These are phyloP conservation scores for Copsychus sechellarum DNA, from an alignment of 2,113 vertebrate genomes.

Conservation along the genomic window DNA sequence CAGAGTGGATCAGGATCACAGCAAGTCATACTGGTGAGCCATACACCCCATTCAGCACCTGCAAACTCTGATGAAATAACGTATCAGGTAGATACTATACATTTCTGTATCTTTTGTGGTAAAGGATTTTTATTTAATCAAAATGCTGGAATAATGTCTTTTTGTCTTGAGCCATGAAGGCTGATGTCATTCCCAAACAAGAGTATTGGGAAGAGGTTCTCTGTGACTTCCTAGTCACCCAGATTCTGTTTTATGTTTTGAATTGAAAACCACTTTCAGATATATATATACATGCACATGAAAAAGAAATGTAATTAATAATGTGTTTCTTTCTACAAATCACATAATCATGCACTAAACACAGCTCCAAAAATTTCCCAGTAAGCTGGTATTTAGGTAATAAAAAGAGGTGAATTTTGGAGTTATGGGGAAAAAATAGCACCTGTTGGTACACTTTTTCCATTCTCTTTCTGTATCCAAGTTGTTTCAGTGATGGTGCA, in stretches of 20 bases:
- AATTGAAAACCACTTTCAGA: not conserved
- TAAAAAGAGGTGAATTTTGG: not conserved
- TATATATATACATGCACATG: not conserved
- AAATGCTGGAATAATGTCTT: not conserved
- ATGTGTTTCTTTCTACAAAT: not conserved
- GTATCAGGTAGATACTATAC: conserved; percentile 66
- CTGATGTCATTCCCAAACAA: not conserved
- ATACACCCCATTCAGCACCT: conserved; percentile 74
- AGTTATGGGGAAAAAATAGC: not conserved
- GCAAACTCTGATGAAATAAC: conserved; percentile 71
- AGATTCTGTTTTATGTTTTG: not conserved
- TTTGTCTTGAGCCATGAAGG: not conserved
- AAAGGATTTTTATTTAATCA: not conserved
- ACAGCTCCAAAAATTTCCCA: not conserved
- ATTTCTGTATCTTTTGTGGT: not conserved
- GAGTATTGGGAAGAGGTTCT: not conserved
- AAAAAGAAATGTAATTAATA: not conserved
- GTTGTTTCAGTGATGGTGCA: not conserved
- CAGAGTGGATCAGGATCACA: conserved; percentile 76
- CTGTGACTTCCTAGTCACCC: not conserved
- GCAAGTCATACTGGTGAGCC: conserved; percentile 93
- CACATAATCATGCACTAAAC: not conserved
- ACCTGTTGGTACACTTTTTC: not conserved
- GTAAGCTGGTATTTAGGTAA: not conserved
- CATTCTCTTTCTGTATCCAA: not conserved